These are phyloP conservation scores for Margaritifera margaritifera DNA, from an alignment of 2,888 invertebrate genomes.

Conservation along the genomic window DNA sequence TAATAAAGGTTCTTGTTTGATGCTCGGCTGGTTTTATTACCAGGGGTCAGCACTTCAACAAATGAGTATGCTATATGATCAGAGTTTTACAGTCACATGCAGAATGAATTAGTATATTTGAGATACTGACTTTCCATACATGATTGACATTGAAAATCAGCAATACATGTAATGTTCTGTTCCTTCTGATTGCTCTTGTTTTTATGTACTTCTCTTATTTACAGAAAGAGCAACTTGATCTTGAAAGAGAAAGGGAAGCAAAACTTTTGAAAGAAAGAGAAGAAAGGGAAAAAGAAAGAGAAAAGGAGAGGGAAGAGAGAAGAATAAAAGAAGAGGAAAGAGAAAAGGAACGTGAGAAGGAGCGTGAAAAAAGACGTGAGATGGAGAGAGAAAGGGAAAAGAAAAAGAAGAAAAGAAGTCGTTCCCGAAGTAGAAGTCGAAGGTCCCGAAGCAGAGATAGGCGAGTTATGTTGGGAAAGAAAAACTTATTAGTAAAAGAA, in stretches of 20 bases:
- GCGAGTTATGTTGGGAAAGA: constrained; percentile 13
- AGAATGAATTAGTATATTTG: too few species aligned
- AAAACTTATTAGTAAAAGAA: neutral
- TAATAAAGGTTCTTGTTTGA: too few species aligned
- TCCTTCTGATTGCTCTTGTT: neutral
- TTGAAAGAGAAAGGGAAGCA: constrained; percentile 48
- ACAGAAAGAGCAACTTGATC: constrained; percentile 50
- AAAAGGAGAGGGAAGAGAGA: constrained; percentile 75
- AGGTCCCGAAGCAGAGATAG: constrained; percentile 56
- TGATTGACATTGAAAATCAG: too few species aligned
- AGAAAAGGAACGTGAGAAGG: constrained; percentile 74
- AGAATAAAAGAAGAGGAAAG: constrained; percentile 55
- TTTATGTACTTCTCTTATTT: constrained; percentile 9
- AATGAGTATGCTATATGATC: too few species aligned
- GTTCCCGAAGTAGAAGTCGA: constrained; percentile 40
- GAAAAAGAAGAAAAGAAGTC: constrained; percentile 35
- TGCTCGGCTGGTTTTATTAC: too few species aligned
- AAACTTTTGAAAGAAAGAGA: constrained; percentile 69
- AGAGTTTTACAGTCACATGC: too few species aligned
- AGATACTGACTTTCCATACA: too few species aligned
- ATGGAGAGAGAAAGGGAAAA: constrained; percentile 69
- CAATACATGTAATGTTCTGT: neutral
- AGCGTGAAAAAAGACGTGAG: constrained; percentile 75
- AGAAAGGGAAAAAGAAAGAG: constrained; percentile 76
- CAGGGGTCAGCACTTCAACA: too few species aligned